Percentiles rank a stretch among this genome's conserved stretches.
Conservation (phyloP, 2,888 invertebrate species). For the Aspidapion aeneum region DNA sequence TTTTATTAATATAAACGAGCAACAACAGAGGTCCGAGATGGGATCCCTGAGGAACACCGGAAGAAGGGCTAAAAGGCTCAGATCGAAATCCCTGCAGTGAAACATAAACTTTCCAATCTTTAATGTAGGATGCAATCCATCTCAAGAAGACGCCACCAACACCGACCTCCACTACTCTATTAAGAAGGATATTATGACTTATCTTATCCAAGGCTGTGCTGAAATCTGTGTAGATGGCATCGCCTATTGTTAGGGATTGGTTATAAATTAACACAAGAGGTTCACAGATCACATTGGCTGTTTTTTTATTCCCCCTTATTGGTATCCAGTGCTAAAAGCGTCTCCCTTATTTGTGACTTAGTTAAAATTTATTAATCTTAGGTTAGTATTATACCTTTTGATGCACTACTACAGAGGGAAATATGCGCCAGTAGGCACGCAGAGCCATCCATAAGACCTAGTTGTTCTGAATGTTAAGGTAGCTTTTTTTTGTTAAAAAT, state of each 20-base stretch:
- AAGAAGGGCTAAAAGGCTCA: not conserved
- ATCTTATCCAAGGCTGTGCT: not conserved
- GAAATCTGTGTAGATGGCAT: not conserved
- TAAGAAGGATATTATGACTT: not conserved
- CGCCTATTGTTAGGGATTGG: not conserved
- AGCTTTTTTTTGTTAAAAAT: too few species aligned
- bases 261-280: not conserved
- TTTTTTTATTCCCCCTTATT: not conserved
- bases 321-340: not conserved
- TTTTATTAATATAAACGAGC: not conserved
- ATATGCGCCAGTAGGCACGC: too few species aligned
- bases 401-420: too few species aligned
- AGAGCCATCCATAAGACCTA: too few species aligned
- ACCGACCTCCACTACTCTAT: not conserved
- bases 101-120: not conserved
- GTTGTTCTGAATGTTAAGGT: too few species aligned
- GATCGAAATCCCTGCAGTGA: not conserved
- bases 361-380: too few species aligned
- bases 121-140: not conserved
- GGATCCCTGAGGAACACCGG: not conserved
- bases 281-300: not conserved
- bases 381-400: too few species aligned
- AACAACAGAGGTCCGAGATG: not conserved
- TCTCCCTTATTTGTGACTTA: not conserved
- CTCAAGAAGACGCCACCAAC: not conserved